A percentile compares a stretch with the other conserved stretches of the same genome.
Evolutionary conservation across 2,113 vertebrate genomes (phyloP).

Genomic region (Lota lota): DNA sequence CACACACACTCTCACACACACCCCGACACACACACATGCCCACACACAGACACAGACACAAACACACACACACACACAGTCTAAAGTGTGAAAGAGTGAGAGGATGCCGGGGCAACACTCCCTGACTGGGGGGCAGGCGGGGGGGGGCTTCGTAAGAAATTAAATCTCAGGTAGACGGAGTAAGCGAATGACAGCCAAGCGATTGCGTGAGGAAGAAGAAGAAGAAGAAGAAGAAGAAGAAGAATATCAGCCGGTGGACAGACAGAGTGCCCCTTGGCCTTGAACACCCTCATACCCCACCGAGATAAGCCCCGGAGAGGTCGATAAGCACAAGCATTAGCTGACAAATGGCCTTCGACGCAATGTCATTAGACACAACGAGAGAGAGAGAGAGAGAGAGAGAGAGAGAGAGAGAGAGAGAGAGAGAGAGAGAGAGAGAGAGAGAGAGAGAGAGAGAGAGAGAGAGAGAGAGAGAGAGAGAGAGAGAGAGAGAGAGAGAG

Average conservation of each 20-base stretch:
- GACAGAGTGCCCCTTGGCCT: constrained; percentile 27
- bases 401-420: too few relatives aligned
- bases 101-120: too few relatives aligned
- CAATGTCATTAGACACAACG: constrained; percentile 35
- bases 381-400: too few relatives aligned
- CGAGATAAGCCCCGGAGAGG: constrained; percentile 50
- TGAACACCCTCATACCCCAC: constrained; percentile 34
- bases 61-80: not conserved
- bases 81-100: too few relatives aligned
- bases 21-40: too few relatives aligned
- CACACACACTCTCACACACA: too few relatives aligned
- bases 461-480: too few relatives aligned
- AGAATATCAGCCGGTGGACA: constrained; percentile 27
- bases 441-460: too few relatives aligned
- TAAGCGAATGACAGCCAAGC: constrained; percentile 7
- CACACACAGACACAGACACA: too few relatives aligned
- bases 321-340: constrained; percentile 57
- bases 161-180: constrained; percentile 11
- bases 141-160: not conserved
- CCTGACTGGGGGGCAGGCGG: not conserved
- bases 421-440: too few relatives aligned
- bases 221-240: constrained; percentile 17
- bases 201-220: constrained; percentile 15
- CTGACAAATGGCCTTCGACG: constrained; percentile 44
- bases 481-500: too few relatives aligned